These are phyloP conservation scores for Gnathonemus echidnorhynchus DNA, from an alignment of 2,113 vertebrate species.

Conservation along the genomic window DNA sequence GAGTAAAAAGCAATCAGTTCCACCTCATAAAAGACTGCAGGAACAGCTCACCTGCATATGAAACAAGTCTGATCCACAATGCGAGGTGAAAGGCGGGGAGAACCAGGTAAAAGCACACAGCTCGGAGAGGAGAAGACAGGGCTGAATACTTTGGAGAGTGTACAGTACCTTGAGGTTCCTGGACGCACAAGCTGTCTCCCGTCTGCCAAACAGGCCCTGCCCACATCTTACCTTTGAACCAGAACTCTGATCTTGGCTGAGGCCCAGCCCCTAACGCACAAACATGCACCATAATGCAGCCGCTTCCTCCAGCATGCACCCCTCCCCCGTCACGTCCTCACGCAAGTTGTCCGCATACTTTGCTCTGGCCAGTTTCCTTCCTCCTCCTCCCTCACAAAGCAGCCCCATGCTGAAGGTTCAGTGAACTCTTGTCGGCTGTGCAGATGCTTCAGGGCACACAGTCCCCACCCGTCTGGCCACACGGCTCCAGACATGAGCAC, in stretches of 20 bases:
- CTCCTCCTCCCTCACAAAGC: neutral
- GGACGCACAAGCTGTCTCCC: neutral
- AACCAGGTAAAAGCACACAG: neutral
- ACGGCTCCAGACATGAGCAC: neutral
- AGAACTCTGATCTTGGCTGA: neutral
- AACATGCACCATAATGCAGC: neutral
- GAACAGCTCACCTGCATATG: neutral
- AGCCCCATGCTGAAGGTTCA: neutral
- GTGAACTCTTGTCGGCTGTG: neutral
- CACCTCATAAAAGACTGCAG: neutral
- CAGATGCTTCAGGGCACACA: neutral
- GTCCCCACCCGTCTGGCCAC: neutral
- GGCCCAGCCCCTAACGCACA: neutral
- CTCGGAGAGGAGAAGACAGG: neutral
- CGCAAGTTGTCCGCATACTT: neutral
- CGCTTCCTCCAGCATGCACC: neutral
- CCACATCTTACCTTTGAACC: neutral
- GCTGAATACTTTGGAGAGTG: neutral
- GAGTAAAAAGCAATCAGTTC: neutral
- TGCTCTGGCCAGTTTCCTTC: neutral
- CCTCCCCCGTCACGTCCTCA: neutral
- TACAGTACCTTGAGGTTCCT: neutral
- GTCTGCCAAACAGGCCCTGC: neutral
- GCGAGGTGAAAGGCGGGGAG: neutral
- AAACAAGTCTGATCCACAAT: neutral